phyloP scores from a whole-genome alignment of 2,888 invertebrate species.

The Caenorhabditis becei region DNA sequence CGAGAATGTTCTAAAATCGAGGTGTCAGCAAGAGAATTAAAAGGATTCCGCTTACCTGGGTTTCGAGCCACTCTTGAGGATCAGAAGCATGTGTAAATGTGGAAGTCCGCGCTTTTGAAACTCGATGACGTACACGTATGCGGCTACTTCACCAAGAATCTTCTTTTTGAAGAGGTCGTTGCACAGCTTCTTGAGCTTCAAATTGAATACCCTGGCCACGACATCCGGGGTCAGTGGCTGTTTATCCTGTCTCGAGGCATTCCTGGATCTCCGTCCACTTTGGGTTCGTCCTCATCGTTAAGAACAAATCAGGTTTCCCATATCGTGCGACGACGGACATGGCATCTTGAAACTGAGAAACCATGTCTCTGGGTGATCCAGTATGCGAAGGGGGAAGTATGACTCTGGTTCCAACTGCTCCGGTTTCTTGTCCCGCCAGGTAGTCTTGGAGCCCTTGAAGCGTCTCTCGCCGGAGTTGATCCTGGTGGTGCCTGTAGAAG shows the following conservation, averaged over 20 bases:
- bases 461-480: conserved; percentile 72
- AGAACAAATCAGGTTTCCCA: conserved; percentile 76
- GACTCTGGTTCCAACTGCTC: conserved; percentile 58
- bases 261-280: conserved; percentile 77
- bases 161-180: conserved; percentile 47
- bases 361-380: conserved; percentile 82
- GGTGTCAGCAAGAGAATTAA: background rate
- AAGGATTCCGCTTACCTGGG: too few species aligned
- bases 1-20: background rate
- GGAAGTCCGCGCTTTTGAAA: conserved; percentile 81
- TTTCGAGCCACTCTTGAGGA: conserved; percentile 75
- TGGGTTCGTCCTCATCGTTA: conserved; percentile 81
- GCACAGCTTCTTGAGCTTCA: conserved; percentile 71
- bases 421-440: background rate
- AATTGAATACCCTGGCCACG: conserved; percentile 72
- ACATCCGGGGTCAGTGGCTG: conserved; percentile 74
- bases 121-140: conserved; percentile 74
- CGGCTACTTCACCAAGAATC: conserved; percentile 69
- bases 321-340: conserved; percentile 73
- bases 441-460: background rate
- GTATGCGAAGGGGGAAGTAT: conserved; percentile 76
- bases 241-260: conserved; percentile 59
- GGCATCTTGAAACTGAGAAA: conserved; percentile 52
- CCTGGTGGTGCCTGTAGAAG: conserved; percentile 80
- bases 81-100: conserved; percentile 77